A percentile compares a stretch with the other conserved stretches of the same genome.
Conservation (phyloP, 2,797 vertebrate species). For the Harpagifer antarcticus region DNA sequence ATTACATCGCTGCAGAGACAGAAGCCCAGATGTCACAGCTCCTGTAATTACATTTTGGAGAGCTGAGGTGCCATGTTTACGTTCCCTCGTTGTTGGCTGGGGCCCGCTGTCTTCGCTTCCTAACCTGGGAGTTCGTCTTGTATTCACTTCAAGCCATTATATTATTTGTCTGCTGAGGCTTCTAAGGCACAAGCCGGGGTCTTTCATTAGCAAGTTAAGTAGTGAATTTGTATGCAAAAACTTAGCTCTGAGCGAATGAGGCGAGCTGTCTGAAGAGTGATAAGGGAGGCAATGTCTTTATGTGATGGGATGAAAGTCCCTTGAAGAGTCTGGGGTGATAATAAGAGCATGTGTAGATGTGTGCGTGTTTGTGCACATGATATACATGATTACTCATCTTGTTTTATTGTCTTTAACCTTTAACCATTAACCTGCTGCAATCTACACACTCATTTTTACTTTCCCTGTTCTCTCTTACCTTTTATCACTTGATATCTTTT, state of each 20-base stretch:
- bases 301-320: conserved; percentile 57
- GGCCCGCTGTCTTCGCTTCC: conserved; percentile 11
- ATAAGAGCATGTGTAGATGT: not conserved
- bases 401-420: conserved; percentile 3
- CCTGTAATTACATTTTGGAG: conserved; percentile 53
- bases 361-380: conserved; percentile 1
- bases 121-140: conserved; percentile 30
- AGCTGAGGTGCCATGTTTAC: conserved; percentile 35
- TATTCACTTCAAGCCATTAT: conserved; percentile 31
- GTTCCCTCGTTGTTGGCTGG: conserved; percentile 32
- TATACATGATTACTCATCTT: conserved; percentile 6
- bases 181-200: conserved; percentile 23
- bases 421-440: not conserved
- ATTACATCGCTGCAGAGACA: conserved; percentile 40
- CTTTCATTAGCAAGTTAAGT: conserved; percentile 68
- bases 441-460: not conserved
- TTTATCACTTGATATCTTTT: not conserved
- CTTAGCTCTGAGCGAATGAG: conserved; percentile 48
- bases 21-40: conserved; percentile 38
- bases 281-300: conserved; percentile 58
- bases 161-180: conserved; percentile 43
- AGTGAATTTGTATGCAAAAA: conserved; percentile 67
- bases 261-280: conserved; percentile 47
- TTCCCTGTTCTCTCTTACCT: not conserved
- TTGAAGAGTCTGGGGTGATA: conserved; percentile 41